These are phyloP conservation scores for Monoplex corrugatus DNA, from an alignment of 2,888 invertebrate genomes.

Conservation along the genomic window DNA sequence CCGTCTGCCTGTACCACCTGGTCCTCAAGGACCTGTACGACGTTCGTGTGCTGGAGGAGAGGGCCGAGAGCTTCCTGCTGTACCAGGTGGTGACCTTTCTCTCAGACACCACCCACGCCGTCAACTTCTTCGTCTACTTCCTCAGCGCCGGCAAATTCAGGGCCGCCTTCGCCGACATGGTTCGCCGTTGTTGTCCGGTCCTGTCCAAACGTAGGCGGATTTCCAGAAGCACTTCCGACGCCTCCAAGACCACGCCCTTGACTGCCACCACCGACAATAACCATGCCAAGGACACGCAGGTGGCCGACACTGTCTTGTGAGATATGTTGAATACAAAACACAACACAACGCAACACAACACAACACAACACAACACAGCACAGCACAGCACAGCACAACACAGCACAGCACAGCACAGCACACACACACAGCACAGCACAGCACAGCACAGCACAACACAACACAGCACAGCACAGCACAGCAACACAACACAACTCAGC, in stretches of 20 bases:
- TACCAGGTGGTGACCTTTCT: constrained; percentile 48
- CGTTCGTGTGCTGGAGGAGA: background rate
- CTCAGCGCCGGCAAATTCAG: constrained; percentile 54
- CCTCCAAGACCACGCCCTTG: background rate
- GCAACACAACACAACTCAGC: no score
- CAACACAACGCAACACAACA: no score
- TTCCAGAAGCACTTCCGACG: background rate
- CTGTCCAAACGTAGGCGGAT: background rate
- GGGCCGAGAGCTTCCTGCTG: constrained; percentile 40
- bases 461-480: no score
- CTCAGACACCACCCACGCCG: constrained; percentile 55
- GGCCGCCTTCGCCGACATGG: constrained; percentile 44
- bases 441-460: no score
- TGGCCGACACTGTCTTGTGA: background rate
- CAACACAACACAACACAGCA: no score
- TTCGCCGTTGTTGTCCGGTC: background rate
- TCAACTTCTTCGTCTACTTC: constrained; percentile 58
- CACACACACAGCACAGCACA: no score
- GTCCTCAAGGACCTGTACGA: constrained; percentile 11
- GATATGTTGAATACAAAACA: no score
- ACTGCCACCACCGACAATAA: background rate
- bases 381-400: no score
- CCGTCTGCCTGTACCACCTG: constrained; percentile 51
- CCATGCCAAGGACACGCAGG: background rate
- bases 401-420: no score